Evolutionary conservation across 2,888 invertebrate species (phyloP).

Genomic region (Sepioteuthis lessoniana): DNA sequence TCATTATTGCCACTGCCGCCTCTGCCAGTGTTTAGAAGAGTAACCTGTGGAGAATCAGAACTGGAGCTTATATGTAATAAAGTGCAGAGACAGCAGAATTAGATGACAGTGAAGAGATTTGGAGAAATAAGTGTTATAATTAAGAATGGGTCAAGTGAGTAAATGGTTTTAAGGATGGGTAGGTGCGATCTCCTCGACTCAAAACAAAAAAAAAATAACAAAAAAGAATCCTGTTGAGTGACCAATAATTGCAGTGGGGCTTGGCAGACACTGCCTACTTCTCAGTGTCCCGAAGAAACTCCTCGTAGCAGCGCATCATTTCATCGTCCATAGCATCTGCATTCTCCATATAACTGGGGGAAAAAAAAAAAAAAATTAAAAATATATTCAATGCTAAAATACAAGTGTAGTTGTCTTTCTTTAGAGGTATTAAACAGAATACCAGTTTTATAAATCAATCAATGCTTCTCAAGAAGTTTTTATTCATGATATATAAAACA

Average conservation of each 20-base stretch:
- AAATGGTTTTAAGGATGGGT: slow-evolving; percentile 2
- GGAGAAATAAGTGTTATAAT: neutral
- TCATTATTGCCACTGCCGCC: neutral
- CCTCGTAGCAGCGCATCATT: slow-evolving; percentile 65
- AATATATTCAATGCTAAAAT: too few species aligned
- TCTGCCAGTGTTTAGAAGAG: neutral
- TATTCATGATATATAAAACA: too few species aligned
- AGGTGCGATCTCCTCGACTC: neutral
- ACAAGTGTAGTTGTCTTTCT: too few species aligned
- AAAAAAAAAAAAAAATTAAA: neutral
- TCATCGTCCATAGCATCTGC: slow-evolving; percentile 65
- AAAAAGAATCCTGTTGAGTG: slow-evolving; percentile 8
- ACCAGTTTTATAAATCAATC: too few species aligned
- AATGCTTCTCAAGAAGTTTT: too few species aligned
- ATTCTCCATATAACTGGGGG: slow-evolving; percentile 24
- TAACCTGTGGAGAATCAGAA: neutral
- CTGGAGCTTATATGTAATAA: neutral
- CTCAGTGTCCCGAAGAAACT: slow-evolving; percentile 58
- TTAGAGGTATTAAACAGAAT: too few species aligned
- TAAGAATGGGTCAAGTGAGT: neutral
- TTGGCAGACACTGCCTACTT: slow-evolving; percentile 5
- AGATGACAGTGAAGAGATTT: neutral
- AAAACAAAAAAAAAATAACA: neutral
- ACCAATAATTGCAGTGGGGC: slow-evolving; percentile 6
- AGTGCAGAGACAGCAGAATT: neutral